Evolutionary conservation across 1,140 invertebrate species (phyloP).

Genomic region (Antheraea mylitta): DNA sequence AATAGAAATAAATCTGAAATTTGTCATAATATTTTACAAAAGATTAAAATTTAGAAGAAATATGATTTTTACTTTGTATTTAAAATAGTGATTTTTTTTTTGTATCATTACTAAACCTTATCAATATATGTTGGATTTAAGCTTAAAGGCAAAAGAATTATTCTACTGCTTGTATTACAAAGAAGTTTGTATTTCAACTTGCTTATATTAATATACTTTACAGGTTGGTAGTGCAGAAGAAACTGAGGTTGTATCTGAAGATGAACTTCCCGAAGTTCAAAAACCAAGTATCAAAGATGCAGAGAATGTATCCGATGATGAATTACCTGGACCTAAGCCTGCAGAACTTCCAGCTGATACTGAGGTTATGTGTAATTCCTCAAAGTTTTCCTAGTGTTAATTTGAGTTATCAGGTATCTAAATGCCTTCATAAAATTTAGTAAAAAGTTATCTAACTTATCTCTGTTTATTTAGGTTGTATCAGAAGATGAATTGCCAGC

Average conservation of each 20-base stretch:
- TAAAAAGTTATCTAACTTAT: not conserved
- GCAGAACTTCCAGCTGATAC: slow-evolving; percentile 89
- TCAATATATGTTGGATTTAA: no score
- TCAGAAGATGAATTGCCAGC: slow-evolving; percentile 88
- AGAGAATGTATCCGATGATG: slow-evolving; percentile 81
- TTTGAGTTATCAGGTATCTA: no score
- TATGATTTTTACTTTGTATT: no score
- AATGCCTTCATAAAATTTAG: no score
- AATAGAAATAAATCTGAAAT: no score
- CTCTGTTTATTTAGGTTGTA: slow-evolving; percentile 68
- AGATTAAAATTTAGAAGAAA: no score
- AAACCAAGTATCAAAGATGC: slow-evolving; percentile 76
- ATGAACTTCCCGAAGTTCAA: slow-evolving; percentile 84
- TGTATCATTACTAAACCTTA: no score
- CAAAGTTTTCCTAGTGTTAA: not conserved
- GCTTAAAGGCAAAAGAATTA: no score
- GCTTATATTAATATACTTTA: not conserved
- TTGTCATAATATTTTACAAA: no score
- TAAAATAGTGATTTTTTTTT: no score
- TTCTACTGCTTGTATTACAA: no score
- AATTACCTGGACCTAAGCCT: slow-evolving; percentile 86
- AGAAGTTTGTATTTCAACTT: no score
- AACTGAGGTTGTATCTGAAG: slow-evolving; percentile 90
- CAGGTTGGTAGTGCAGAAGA: slow-evolving; percentile 77
- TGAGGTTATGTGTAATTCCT: slow-evolving; percentile 76